Percentiles rank a stretch among this genome's conserved stretches.
These are phyloP conservation scores for Hyles lineata DNA, from an alignment of 2,888 invertebrate genomes.

Conservation along the genomic window DNA sequence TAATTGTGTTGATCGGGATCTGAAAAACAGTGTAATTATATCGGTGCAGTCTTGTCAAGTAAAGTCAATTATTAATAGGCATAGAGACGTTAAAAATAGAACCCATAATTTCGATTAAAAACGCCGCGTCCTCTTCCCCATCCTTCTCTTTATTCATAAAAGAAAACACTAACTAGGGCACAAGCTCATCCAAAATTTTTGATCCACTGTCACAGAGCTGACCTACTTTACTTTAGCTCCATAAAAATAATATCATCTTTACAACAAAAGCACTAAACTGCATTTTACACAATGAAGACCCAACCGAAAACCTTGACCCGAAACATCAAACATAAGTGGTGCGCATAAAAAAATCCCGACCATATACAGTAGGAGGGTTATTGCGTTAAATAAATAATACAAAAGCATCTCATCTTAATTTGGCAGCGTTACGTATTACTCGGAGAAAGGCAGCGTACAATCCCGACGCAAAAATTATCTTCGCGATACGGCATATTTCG, in stretches of 20 bases:
- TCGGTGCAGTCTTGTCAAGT: too few species aligned
- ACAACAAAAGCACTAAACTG: slow-evolving; percentile 18
- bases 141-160: too few species aligned
- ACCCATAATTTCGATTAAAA: too few species aligned
- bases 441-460: slow-evolving; percentile 28
- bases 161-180: background rate
- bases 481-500: slow-evolving; percentile 23
- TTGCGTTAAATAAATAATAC: slow-evolving; percentile 57
- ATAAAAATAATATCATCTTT: slow-evolving; percentile 8
- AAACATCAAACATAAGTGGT: slow-evolving; percentile 30
- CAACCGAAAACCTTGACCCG: slow-evolving; percentile 14
- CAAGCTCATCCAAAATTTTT: background rate
- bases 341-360: slow-evolving; percentile 29
- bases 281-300: slow-evolving; percentile 12
- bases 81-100: too few species aligned
- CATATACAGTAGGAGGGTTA: slow-evolving; percentile 33
- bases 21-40: too few species aligned
- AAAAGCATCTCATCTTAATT: slow-evolving; percentile 54
- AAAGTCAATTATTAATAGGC: too few species aligned
- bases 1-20: too few species aligned
- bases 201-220: background rate
- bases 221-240: slow-evolving; percentile 7
- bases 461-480: background rate
- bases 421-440: slow-evolving; percentile 39
- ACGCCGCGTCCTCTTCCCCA: too few species aligned